Evolutionary conservation across 1,140 invertebrate genomes (phyloP).

Genomic region (Ylistrum balloti): DNA sequence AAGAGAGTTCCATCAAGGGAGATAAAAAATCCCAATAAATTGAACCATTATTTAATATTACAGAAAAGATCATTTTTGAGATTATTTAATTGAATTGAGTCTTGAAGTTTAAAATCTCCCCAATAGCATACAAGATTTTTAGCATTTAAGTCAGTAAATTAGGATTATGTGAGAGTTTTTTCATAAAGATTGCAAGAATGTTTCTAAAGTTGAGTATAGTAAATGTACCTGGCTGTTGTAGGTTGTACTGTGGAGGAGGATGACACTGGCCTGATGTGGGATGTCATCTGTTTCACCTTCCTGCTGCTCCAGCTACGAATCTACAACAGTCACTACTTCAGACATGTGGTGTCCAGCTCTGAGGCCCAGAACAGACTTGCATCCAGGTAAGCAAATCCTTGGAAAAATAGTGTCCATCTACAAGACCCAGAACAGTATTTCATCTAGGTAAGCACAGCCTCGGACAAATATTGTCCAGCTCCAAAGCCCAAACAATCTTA

Average conservation of each 20-base stretch:
- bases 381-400: constrained; percentile 84
- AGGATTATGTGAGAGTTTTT: no score
- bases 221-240: not conserved
- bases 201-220: no score
- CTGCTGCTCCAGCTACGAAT: constrained; percentile 94
- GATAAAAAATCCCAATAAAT: no score
- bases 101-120: no score
- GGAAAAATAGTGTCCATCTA: constrained; percentile 96
- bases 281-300: constrained; percentile 96
- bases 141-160: no score
- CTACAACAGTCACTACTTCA: constrained; percentile 98
- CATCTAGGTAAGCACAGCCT: constrained; percentile 85
- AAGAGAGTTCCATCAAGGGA: no score
- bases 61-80: no score
- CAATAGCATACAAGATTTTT: no score
- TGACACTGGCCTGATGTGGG: constrained; percentile 86
- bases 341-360: constrained; percentile 96
- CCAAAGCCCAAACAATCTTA: constrained; percentile 93
- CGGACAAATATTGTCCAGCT: not conserved
- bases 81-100: no score
- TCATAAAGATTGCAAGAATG: no score
- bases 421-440: constrained; percentile 95
- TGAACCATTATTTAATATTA: no score
- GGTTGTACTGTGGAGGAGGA: constrained; percentile 71
- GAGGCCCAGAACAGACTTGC: constrained; percentile 96